Percentiles rank a stretch among this genome's conserved stretches.
Evolutionary conservation across 1,140 invertebrate genomes (phyloP).

Genomic region (Drusus annulatus): DNA sequence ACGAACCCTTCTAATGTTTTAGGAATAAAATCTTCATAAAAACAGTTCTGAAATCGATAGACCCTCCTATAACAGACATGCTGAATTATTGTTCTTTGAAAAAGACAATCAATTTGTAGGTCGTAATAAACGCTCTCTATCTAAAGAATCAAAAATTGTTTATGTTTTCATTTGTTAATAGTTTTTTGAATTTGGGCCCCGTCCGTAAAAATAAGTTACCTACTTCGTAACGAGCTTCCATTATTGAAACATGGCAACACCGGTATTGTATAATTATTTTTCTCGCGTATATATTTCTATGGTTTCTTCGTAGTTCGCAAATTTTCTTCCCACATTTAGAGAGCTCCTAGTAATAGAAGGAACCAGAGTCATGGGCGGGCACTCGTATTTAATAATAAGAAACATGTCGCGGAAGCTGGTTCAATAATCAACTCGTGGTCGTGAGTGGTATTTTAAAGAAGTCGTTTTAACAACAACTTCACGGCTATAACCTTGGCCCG

Average conservation of each 20-base stretch:
- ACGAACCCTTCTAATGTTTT: constrained; percentile 15
- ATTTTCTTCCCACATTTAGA: constrained; percentile 5
- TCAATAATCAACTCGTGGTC: background rate
- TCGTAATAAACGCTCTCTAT: too few relatives aligned
- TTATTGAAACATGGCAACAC: too few relatives aligned
- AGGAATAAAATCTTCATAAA: constrained; percentile 28
- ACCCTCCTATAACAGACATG: constrained; percentile 37
- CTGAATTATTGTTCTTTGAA: background rate
- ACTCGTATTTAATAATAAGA: constrained; percentile 12
- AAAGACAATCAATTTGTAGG: too few relatives aligned
- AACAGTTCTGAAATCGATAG: constrained; percentile 38
- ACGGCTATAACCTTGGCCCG: constrained; percentile 50
- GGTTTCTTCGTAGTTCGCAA: constrained; percentile 16
- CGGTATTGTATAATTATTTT: too few relatives aligned
- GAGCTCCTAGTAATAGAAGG: background rate
- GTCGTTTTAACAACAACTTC: constrained; percentile 7
- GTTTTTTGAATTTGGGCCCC: too few relatives aligned
- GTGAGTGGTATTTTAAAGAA: constrained; percentile 1
- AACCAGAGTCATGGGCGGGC: constrained; percentile 14
- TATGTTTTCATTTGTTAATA: too few relatives aligned
- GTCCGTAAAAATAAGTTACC: too few relatives aligned
- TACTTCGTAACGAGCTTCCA: too few relatives aligned
- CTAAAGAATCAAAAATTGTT: too few relatives aligned
- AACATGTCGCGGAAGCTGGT: constrained; percentile 4
- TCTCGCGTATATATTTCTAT: background rate